phyloP scores from a whole-genome alignment of 1,140 invertebrate species.

The Procambarus virginalis region DNA sequence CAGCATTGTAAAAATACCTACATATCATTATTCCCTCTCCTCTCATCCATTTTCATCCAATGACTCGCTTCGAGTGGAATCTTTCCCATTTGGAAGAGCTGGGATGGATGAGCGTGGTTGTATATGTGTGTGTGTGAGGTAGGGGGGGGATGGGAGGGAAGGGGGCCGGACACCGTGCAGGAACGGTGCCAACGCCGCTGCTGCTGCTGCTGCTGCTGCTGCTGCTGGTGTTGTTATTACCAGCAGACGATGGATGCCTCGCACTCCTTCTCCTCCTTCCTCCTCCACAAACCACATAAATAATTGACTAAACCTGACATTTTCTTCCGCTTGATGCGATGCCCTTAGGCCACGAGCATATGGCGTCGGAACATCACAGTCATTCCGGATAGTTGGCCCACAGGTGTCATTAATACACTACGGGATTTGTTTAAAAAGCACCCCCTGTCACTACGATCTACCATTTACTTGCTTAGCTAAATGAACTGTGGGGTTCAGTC shows the following conservation, averaged over 20 bases:
- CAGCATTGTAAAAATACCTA: background rate
- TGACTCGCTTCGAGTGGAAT: background rate
- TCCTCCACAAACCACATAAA: background rate
- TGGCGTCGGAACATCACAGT: no score
- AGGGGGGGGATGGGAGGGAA: no score
- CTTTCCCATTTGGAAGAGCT: background rate
- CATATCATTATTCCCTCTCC: background rate
- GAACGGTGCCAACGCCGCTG: constrained; percentile 33
- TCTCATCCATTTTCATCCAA: background rate
- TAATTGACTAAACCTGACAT: background rate
- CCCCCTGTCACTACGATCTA: no score
- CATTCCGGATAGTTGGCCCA: no score
- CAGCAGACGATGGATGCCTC: constrained; percentile 14
- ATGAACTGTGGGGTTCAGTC: no score
- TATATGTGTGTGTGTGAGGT: no score
- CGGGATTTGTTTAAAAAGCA: no score
- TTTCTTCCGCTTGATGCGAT: background rate
- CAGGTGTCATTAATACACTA: no score
- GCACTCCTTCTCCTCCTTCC: background rate
- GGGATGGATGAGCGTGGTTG: no score
- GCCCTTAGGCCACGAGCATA: background rate
- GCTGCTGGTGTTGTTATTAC: background rate
- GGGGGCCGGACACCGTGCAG: background rate
- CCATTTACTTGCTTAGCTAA: no score
- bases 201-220: no score